These are phyloP conservation scores for Discoglossus pictus DNA, from an alignment of 2,797 vertebrate genomes.

Conservation along the genomic window DNA sequence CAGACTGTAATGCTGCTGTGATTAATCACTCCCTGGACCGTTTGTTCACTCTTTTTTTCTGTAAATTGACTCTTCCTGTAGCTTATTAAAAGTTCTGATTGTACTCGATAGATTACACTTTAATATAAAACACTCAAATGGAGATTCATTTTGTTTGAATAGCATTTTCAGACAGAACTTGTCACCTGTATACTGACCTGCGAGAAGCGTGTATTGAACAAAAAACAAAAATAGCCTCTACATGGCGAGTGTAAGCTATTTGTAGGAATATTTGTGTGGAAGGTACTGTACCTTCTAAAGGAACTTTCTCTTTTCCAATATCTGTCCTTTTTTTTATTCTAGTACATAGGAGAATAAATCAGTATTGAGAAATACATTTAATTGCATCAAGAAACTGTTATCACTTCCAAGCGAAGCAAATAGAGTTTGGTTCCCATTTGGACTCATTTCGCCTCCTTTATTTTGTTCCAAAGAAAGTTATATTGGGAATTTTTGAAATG, in stretches of 20 bases:
- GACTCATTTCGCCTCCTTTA: not conserved
- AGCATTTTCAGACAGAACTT: not conserved
- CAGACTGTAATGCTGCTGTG: no score
- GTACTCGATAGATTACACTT: constrained; percentile 1
- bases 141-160: constrained; percentile 1
- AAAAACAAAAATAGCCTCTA: constrained; percentile 1
- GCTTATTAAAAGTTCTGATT: constrained; percentile 3
- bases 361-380: constrained; percentile 37
- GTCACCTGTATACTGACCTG: not conserved
- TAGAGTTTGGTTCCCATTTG: constrained; percentile 11
- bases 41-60: not conserved
- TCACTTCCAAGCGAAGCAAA: constrained; percentile 3
- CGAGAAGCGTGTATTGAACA: constrained; percentile 3
- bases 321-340: not conserved
- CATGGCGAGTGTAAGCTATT: not conserved
- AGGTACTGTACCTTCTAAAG: constrained; percentile 24
- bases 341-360: constrained; percentile 5
- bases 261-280: not conserved
- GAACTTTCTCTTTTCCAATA: not conserved
- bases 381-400: constrained; percentile 40
- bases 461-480: constrained; percentile 11
- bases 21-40: no score
- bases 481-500: constrained; percentile 7
- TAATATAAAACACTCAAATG: not conserved
- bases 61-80: not conserved